These are phyloP conservation scores for Oncorhynchus clarkii DNA, from an alignment of 2,113 vertebrate species.

Conservation along the genomic window DNA sequence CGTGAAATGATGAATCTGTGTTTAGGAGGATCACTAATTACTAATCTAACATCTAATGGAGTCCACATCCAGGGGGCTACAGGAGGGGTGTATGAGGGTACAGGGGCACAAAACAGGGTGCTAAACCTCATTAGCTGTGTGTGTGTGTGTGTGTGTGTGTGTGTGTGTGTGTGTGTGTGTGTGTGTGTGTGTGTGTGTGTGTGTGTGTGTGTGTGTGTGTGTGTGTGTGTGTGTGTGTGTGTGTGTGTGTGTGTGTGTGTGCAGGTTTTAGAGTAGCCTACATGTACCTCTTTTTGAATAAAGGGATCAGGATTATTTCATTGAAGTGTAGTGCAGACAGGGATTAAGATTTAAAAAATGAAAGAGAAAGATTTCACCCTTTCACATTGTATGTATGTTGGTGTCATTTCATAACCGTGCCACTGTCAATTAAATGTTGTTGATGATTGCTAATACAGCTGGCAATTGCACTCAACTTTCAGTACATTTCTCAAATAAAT, in stretches of 20 bases:
- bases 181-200: slow-evolving; percentile 2
- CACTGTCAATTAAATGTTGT: too few relatives aligned
- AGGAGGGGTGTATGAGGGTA: slow-evolving; percentile 72
- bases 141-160: slow-evolving; percentile 24
- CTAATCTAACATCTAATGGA: slow-evolving; percentile 99
- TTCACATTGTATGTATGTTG: too few relatives aligned
- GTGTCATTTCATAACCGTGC: too few relatives aligned
- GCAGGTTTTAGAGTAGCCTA: not conserved
- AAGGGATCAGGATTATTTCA: too few relatives aligned
- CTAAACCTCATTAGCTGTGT: slow-evolving; percentile 97
- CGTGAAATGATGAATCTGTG: slow-evolving; percentile 99
- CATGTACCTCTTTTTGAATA: too few relatives aligned
- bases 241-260: not conserved
- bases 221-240: not conserved
- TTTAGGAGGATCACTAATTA: slow-evolving; percentile 93
- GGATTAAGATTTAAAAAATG: too few relatives aligned
- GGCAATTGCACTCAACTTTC: too few relatives aligned
- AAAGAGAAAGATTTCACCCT: too few relatives aligned
- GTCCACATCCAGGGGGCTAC: slow-evolving; percentile 90
- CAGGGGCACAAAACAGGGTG: slow-evolving; percentile 84
- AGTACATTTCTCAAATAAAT: too few relatives aligned
- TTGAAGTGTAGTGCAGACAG: too few relatives aligned
- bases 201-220: not conserved
- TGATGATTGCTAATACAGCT: too few relatives aligned
- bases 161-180: slow-evolving; percentile 42